A percentile compares a stretch with the other conserved stretches of the same genome.
phyloP scores from a whole-genome alignment of 2,113 vertebrate genomes.

The Argyrosomus japonicus region DNA sequence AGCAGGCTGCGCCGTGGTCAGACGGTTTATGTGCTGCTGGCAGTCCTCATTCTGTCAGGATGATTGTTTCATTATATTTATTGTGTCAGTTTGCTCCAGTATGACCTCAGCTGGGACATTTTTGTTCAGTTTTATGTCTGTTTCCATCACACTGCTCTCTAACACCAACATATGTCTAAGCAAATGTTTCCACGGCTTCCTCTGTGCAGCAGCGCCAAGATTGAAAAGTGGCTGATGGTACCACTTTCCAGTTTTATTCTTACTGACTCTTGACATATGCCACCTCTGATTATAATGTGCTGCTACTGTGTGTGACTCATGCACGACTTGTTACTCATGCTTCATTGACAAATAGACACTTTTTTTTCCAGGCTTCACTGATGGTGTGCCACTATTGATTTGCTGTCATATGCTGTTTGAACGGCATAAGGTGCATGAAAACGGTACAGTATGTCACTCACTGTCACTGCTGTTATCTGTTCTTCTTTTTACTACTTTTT shows the following conservation, averaged over 20 bases:
- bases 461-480: no score
- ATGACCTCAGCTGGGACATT: not conserved
- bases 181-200: not conserved
- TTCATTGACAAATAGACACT: no score
- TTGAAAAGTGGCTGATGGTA: not conserved
- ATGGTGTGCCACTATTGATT: not conserved
- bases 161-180: not conserved
- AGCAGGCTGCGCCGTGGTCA: not conserved
- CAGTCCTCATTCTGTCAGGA: not conserved
- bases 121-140: slow-evolving; percentile 7
- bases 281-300: not conserved
- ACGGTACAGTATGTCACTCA: no score
- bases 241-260: no score
- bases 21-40: not conserved
- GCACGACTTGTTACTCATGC: no score
- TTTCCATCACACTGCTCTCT: not conserved
- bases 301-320: no score
- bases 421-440: not conserved
- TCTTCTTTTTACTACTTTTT: no score
- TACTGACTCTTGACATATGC: not conserved
- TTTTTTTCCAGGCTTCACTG: not conserved
- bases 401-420: no score
- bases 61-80: slow-evolving; percentile 14
- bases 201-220: not conserved
- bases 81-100: not conserved